Evolutionary conservation across 2,888 invertebrate species (phyloP), one percentile per base, ranked within the genome.

Genomic region (Zaprionus bogoriensis): DNA sequence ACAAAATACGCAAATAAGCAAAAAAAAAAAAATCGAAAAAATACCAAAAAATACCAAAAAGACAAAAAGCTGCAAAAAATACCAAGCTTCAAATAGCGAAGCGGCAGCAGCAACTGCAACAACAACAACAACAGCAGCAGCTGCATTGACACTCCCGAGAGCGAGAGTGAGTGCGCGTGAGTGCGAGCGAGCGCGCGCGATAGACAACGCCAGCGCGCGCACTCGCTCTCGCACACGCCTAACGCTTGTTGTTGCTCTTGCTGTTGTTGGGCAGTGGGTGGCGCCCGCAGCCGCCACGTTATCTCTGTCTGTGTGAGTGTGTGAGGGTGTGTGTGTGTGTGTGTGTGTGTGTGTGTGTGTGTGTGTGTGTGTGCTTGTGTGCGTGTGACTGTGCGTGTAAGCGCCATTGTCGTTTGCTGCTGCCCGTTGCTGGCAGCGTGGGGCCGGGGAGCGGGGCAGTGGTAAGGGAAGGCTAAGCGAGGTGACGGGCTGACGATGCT

Each of bases 181-280:
- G 55, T 44, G 72, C 23, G 53, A 47, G 39, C 27, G 42, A 20
- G 50, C 19, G 32, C 46, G 62, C 19, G 27, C 38, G 27, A 46
- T 25, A 32, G 30, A 12, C 12, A 32, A 10, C 9, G 30, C 30
- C 12, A 32, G 27, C 9, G 30, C 5, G 32, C 14, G 17, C 32
- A 36, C 32, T 14, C 32, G 14, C 14, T n/a, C n/a, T n/a, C n/a
- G n/a, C n/a, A n/a, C 23, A 23, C 6, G 23, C 6, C 23, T 4
- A 3, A 23, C 23, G 6, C 23, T 12, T 23, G 7, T 28, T 45
- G 10, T 23, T 50, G n/a, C 14, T 61, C 20, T 10, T 52, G n/a
- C 38, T 59, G 54, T 41, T 60, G 67, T 47, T 74, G 57, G 53
- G 36, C 58, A 44, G 76, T 79, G 77, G 80, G 80, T 79, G 77